Percentiles rank a stretch among this genome's conserved stretches.
These are phyloP conservation scores for Xerus inauris DNA, from an alignment of 2,113 vertebrate genomes.

Conservation along the genomic window DNA sequence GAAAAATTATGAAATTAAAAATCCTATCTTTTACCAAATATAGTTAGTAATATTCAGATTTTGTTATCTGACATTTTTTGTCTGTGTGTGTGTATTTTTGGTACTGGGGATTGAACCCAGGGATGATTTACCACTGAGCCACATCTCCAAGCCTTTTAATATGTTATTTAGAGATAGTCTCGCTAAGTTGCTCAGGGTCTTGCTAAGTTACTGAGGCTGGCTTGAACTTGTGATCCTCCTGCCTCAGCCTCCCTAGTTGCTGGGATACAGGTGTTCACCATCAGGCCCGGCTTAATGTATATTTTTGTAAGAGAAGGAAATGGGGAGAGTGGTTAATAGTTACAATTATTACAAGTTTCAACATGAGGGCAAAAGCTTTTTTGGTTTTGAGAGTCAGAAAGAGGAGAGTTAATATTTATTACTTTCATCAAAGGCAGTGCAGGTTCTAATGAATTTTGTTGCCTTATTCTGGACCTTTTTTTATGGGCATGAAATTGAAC, in stretches of 20 bases:
- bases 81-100: too few relatives aligned
- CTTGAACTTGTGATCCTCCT: too few relatives aligned
- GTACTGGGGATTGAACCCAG: too few relatives aligned
- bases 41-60: conserved; percentile 30
- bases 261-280: too few relatives aligned
- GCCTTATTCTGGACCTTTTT: conserved; percentile 2
- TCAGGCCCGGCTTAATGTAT: not conserved
- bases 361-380: not conserved
- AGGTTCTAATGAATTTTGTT: conserved; percentile 24
- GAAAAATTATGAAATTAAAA: conserved; percentile 11
- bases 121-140: too few relatives aligned
- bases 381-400: conserved; percentile 61
- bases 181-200: too few relatives aligned
- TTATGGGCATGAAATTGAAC: not conserved
- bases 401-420: conserved; percentile 47
- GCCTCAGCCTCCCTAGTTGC: too few relatives aligned
- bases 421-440: not conserved
- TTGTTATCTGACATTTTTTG: not conserved
- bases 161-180: too few relatives aligned
- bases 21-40: conserved; percentile 18
- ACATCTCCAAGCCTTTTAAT: too few relatives aligned
- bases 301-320: conserved; percentile 59
- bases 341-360: not conserved
- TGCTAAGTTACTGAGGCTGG: too few relatives aligned
- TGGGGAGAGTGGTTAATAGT: not conserved